Conservation (phyloP, 2,888 invertebrate genomes). For the Agrenia bidenticulata region DNA sequence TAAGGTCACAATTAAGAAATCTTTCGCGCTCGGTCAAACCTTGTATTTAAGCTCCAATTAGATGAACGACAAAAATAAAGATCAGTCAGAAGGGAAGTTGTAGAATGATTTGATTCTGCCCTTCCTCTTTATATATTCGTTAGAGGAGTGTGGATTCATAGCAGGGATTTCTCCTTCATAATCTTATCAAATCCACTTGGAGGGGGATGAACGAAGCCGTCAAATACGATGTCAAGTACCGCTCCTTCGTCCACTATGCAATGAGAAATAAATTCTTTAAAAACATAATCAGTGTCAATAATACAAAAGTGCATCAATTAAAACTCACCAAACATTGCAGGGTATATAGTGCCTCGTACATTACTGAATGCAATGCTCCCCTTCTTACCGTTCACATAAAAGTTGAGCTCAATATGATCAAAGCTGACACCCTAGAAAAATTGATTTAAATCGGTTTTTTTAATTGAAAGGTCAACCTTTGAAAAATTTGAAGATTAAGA, state of each 20-base stretch:
- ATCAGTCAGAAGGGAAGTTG: no score
- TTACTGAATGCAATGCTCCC: slow-evolving; percentile 82
- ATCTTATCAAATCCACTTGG: slow-evolving; percentile 90
- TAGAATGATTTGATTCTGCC: no score
- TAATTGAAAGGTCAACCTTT: no score
- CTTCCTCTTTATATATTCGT: not conserved
- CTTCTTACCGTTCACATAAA: slow-evolving; percentile 87
- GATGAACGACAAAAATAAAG: no score
- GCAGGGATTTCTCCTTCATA: slow-evolving; percentile 93
- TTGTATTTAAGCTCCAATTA: no score
- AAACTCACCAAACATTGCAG: slow-evolving; percentile 82
- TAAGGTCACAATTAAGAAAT: no score
- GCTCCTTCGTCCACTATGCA: slow-evolving; percentile 98
- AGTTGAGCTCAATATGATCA: slow-evolving; percentile 93
- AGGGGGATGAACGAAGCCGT: slow-evolving; percentile 80
- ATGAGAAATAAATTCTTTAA: slow-evolving; percentile 26
- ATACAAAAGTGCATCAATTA: slow-evolving; percentile 3
- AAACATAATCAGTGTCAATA: no score
- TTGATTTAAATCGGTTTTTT: slow-evolving; percentile 18
- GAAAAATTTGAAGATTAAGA: slow-evolving; percentile 10
- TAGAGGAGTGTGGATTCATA: slow-evolving; percentile 68
- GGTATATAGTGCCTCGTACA: slow-evolving; percentile 86
- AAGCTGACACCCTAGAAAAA: slow-evolving; percentile 78
- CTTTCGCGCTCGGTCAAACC: no score
- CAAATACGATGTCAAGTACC: slow-evolving; percentile 90